phyloP scores from a whole-genome alignment of 2,797 vertebrate species.

The Acropternis orthonyx region DNA sequence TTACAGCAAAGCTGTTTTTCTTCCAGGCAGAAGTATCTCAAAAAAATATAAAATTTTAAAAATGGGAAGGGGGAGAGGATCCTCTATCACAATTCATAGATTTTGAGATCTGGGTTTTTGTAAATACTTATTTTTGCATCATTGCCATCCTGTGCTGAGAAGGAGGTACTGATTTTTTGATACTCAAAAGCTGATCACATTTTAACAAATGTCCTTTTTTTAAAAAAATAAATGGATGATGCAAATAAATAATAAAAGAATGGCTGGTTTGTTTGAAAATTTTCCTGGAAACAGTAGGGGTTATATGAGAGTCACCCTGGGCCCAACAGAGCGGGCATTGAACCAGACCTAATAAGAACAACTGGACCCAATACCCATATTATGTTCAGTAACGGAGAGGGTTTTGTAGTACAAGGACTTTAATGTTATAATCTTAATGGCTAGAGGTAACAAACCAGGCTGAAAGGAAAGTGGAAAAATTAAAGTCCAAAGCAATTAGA shows the following conservation, averaged over 20 bases:
- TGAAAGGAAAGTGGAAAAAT: slow-evolving; percentile 2
- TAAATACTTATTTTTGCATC: neutral
- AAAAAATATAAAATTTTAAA: neutral
- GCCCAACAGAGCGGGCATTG: neutral
- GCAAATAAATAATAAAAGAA: slow-evolving; percentile 32
- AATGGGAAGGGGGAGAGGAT: neutral
- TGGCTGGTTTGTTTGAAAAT: slow-evolving; percentile 7
- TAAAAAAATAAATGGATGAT: neutral
- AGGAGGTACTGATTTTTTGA: neutral
- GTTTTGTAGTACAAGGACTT: neutral
- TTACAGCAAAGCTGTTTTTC: neutral
- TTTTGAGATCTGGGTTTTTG: neutral
- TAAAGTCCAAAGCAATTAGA: slow-evolving; percentile 7
- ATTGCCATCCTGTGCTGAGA: neutral
- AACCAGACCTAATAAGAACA: slow-evolving; percentile 46
- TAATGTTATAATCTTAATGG: slow-evolving; percentile 19
- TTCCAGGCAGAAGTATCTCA: neutral
- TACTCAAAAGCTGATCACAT: neutral
- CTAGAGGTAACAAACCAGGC: slow-evolving; percentile 26
- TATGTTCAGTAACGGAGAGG: neutral
- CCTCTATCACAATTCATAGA: neutral
- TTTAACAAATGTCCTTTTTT: neutral
- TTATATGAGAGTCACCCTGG: slow-evolving; percentile 27
- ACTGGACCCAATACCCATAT: slow-evolving; percentile 8
- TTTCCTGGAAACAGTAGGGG: slow-evolving; percentile 25